These are phyloP conservation scores for Nipponacmea schrenckii DNA, from an alignment of 2,888 invertebrate species.

Conservation along the genomic window DNA sequence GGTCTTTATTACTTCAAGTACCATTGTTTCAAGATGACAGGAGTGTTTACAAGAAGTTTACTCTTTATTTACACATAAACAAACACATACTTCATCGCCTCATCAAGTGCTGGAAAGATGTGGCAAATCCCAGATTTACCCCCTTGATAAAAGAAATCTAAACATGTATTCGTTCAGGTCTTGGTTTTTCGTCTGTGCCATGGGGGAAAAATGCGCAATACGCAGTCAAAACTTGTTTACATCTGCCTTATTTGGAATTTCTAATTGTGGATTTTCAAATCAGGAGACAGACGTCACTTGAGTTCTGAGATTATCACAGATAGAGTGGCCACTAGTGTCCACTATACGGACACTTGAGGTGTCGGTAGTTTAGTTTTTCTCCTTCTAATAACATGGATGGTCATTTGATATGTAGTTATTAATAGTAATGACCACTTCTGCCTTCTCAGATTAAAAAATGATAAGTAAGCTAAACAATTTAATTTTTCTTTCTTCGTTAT, in stretches of 20 bases:
- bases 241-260: neutral
- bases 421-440: too few species aligned
- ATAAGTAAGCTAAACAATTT: too few species aligned
- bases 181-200: neutral
- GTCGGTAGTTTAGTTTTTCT: too few species aligned
- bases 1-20: slow-evolving; percentile 3
- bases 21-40: neutral
- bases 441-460: too few species aligned
- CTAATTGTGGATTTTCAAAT: neutral
- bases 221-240: neutral
- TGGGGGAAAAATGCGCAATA: neutral
- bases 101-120: slow-evolving; percentile 1
- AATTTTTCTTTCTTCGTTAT: too few species aligned
- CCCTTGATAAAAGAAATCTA: neutral
- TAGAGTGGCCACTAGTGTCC: too few species aligned
- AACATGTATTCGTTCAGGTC: neutral
- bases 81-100: neutral
- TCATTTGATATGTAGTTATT: too few species aligned
- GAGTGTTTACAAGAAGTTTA: neutral
- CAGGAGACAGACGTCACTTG: too few species aligned
- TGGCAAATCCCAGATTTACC: neutral
- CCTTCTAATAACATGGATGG: too few species aligned
- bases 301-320: too few species aligned
- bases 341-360: too few species aligned
- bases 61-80: neutral